Evolutionary conservation across 2,888 invertebrate genomes (phyloP), one percentile per base, ranked within the genome.

Genomic region (Frankliniella fusca): DNA sequence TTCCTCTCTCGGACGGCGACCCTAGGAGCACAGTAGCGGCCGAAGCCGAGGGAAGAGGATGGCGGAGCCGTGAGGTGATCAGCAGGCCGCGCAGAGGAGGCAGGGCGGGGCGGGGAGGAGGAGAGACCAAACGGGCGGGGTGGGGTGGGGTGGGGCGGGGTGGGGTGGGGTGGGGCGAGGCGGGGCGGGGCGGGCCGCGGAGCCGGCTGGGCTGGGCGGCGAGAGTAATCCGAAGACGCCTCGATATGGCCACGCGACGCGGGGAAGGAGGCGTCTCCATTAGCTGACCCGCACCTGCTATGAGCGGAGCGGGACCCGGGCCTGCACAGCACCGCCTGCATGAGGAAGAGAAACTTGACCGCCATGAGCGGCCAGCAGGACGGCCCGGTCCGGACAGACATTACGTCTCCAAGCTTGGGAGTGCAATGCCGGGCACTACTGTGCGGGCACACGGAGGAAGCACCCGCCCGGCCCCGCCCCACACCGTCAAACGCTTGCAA

Each of bases 321-420:
- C 70, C 70, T 23, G 10, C 27, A 18, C 61, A 7, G 61, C 70
- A 27, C 10, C 27, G 12, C n/a, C 70, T 76, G 70, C 70, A 27
- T 76, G 70, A 76, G 70, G 70, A 76, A 76, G 70, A 76, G 70
- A 76, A 76, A 76, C 70, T 20, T 20, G 54, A 20, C 10, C 54
- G 12, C 54, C 38, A 38, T 38, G 38, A 5, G 38, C 38, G 38
- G 38, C 38, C 38, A 38, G 38, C 38, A 38, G 38, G 38, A 38
- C 38, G 38, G 38, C 38, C 38, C 38, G 38, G 38, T 5, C 38
- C 18, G 61, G 61, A 0, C 61, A 61, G 61, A 61, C 61, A 18
- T 61, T 61, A 61, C 61, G 61, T 12, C 61, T n/a, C 20, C 61
- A 61, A n/a, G 70, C 23, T 54, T 7, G 54, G 23, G 27, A 8